These are phyloP conservation scores for Dolomedes plantarius DNA, from an alignment of 2,888 invertebrate species.

Conservation along the genomic window DNA sequence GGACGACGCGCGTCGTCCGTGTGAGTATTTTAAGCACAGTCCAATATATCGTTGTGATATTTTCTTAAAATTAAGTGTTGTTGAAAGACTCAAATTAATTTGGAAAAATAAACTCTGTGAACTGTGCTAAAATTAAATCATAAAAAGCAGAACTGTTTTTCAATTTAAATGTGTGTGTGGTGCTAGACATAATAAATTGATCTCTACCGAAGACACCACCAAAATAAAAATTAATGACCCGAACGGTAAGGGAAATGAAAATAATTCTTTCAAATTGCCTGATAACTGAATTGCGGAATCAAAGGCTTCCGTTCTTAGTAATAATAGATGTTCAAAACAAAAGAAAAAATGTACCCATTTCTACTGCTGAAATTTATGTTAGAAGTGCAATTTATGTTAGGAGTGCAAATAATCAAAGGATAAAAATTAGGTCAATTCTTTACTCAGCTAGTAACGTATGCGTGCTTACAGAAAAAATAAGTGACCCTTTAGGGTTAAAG, in stretches of 20 bases:
- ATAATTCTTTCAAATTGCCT: not conserved
- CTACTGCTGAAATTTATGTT: not conserved
- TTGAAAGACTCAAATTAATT: not conserved
- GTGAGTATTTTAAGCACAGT: too few relatives aligned
- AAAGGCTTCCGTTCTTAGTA: not conserved
- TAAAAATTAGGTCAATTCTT: not conserved
- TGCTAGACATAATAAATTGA: not conserved
- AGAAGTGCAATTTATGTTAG: too few relatives aligned
- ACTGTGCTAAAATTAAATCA: not conserved
- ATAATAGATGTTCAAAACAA: not conserved
- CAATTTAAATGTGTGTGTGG: not conserved
- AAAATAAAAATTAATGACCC: too few relatives aligned
- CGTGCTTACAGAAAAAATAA: not conserved
- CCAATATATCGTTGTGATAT: not conserved
- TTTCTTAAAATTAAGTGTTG: not conserved
- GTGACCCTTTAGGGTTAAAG: not conserved
- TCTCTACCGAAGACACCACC: not conserved
- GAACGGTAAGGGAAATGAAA: not conserved
- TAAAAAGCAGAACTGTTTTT: not conserved
- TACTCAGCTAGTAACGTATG: not conserved
- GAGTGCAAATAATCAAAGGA: not conserved
- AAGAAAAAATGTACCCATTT: not conserved
- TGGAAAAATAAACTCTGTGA: not conserved
- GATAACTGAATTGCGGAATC: not conserved
- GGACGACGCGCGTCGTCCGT: too few relatives aligned